Percentiles rank a stretch among this genome's conserved stretches.
These are phyloP conservation scores for Caloenas nicobarica DNA, from an alignment of 2,113 vertebrate species.

Conservation along the genomic window DNA sequence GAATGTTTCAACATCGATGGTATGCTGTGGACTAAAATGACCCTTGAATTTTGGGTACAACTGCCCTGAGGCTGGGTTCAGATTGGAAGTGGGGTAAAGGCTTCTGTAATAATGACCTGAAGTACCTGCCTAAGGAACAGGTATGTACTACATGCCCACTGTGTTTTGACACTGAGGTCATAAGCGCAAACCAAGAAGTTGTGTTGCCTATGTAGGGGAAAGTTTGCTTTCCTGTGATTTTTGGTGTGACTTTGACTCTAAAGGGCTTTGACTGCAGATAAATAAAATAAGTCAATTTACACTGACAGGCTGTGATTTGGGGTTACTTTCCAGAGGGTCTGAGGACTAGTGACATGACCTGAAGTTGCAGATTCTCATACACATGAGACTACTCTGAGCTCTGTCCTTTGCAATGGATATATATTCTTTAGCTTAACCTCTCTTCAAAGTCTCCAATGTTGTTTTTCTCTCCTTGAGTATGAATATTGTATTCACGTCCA, in stretches of 20 bases:
- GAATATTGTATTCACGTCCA: background rate
- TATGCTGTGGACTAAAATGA: background rate
- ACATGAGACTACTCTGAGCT: background rate
- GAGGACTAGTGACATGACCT: background rate
- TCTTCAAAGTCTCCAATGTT: background rate
- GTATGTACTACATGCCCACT: background rate
- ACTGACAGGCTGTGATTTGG: background rate
- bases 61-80: background rate
- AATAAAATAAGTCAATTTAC: background rate
- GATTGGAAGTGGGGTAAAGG: background rate
- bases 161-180: background rate
- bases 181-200: background rate
- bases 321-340: background rate
- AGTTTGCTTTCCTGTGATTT: background rate
- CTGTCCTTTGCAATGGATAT: background rate
- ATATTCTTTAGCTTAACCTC: background rate
- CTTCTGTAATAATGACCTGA: background rate
- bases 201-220: background rate
- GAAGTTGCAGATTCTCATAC: background rate
- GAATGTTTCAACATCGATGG: background rate
- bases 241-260: background rate
- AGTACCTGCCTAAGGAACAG: conserved; percentile 11
- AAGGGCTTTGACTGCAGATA: background rate
- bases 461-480: background rate
- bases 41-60: background rate